Evolutionary conservation across 1,140 invertebrate genomes (phyloP), one percentile per base, ranked within the genome.

Genomic region (Meloidogyne exigua): DNA sequence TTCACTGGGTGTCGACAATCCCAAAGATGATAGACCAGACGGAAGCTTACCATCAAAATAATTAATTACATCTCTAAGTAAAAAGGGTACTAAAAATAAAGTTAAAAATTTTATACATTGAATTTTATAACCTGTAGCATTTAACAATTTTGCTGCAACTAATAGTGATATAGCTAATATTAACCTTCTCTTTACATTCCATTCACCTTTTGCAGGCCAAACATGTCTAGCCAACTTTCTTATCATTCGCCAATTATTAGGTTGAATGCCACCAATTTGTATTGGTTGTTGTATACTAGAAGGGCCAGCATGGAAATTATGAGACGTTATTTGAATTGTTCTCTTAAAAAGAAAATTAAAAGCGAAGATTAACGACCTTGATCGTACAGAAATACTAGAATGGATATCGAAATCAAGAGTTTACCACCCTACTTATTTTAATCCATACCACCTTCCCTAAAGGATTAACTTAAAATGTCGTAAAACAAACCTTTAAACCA

Each of bases 51-150:
- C 73, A 57, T 88, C 96, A 95, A 70, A 99, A 90, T 91, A 92
- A 88, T 99, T 95, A 67, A 99, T 90, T 1, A 92, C 92, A 88
- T 95, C 92, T 89, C 98, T 98, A 87, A 99, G 96, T 68, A 98
- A 89, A 89, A 98, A 98, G n/a, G 96, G 96, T 7, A 99, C 95
- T 79, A 95, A 98, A 78, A 96, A 86, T 32, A 95, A 84, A 90
- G 28, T 93, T 64, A n/a, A 62, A 11, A 65, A 21, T 13, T 13
- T 26, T 28, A 7, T 32, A 32, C 7, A 28, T 70, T 32, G 2
- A 42, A 15, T 32, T 78, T 11, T 57, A 72, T 28, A 63, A 63
- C 39, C 21, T 62, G 18, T 32, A 79, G 26, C 44, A 78, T 25
- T 67, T 76, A 57, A 57, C 7, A 90, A 89, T 86, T 91, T 91